Base-by-base conservation (phyloP, 1,140 invertebrate genomes). In the Drosophila parabipectinata region DNA sequence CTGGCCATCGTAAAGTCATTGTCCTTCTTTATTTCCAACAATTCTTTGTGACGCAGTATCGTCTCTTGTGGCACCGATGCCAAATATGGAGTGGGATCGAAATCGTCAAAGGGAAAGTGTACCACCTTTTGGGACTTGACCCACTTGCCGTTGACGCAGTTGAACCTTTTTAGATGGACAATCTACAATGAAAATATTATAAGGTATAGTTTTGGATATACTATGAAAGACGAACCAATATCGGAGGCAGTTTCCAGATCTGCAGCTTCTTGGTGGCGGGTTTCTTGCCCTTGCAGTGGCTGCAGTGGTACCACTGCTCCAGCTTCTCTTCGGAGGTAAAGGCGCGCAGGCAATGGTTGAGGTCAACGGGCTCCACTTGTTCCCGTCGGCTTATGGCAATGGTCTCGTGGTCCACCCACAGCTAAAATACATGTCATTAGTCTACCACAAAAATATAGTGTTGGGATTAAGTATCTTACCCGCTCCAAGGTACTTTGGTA, bases 51-150 rank as follows among this genome's bases (percentile, higher is more conserved):
- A 15, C 95, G 89, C 21, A 95, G 87, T 54, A 96, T 95, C 4
- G 95, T 96, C 89, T 96, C 94, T 79, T 95, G 94, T 2, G 96
- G 96, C 15, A 96, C 95, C 1, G 95, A 94, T 1, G 96, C 96
- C 15, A 97, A 92, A 92, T 96, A 97, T 1, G 94, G 94, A 0
- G 96, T 96, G 0, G 96, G 96, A 91, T 98, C 96, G 90, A 98
- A 97, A 82, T 97, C 93, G 62, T 95, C 93, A 66, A 96, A 95
- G 0, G 97, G 97, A 90, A 98, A 98, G 82, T 97, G 95, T 0
- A 98, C 97, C 45, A 97, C 96, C 92, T 98, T 98, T 87, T 97
- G 96, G 0, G 97, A 98, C 91, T 98, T 98, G n/a, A 98, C 95
- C 97, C 97, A 98, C 88, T 96, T 96, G 81, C 95, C 96, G 91